Evolutionary conservation across 2,888 invertebrate genomes (phyloP).

Genomic region (Arctia plantaginis): DNA sequence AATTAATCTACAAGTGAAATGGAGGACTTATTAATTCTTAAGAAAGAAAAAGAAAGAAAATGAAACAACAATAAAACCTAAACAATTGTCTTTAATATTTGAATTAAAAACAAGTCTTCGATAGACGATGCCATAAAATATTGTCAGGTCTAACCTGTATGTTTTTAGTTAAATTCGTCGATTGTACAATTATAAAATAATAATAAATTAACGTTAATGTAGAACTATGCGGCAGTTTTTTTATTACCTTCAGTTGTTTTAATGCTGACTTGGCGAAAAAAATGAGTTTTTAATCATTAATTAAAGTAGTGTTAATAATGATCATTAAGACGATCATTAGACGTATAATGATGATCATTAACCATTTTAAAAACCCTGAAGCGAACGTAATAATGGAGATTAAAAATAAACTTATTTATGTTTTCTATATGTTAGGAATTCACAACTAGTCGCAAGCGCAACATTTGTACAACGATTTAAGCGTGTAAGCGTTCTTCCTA

Average conservation of each 20-base stretch:
- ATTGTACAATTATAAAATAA: too few relatives aligned
- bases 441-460: neutral
- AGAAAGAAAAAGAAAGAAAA: neutral
- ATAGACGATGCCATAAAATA: neutral
- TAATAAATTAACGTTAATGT: too few relatives aligned
- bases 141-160: neutral
- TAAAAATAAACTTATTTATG: neutral
- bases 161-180: too few relatives aligned
- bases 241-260: too few relatives aligned
- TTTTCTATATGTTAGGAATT: neutral
- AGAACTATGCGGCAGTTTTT: too few relatives aligned
- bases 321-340: too few relatives aligned
- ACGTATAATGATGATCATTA: neutral
- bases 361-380: neutral
- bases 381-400: neutral
- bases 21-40: slow-evolving; percentile 25
- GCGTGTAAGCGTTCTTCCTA: neutral
- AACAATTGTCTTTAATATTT: neutral
- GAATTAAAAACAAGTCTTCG: neutral
- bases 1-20: slow-evolving; percentile 39
- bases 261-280: too few relatives aligned
- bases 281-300: too few relatives aligned
- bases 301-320: too few relatives aligned
- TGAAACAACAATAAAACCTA: neutral
- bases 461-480: neutral